Evolutionary conservation across 2,113 vertebrate genomes (phyloP).

Genomic region (Haemorhous mexicanus): DNA sequence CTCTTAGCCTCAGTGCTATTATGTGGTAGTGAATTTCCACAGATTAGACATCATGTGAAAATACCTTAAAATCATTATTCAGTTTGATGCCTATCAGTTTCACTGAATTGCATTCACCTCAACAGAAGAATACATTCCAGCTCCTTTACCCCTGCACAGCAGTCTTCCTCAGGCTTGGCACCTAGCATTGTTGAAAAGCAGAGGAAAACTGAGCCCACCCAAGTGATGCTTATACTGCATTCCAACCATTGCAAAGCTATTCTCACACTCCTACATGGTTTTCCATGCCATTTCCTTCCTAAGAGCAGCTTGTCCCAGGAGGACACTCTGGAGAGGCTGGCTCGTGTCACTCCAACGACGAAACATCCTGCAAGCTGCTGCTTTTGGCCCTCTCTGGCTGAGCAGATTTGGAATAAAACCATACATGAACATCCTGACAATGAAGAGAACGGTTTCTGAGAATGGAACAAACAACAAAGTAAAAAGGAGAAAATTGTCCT

Average conservation of each 20-base stretch:
- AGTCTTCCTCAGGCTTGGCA: slow-evolving; percentile 53
- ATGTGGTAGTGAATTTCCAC: slow-evolving; percentile 63
- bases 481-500: background rate
- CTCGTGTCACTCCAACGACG: background rate
- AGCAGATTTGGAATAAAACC: background rate
- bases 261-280: background rate
- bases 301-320: slow-evolving; percentile 1
- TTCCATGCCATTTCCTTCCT: background rate
- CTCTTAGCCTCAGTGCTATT: slow-evolving; percentile 43
- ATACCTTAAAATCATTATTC: slow-evolving; percentile 61
- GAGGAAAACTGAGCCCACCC: slow-evolving; percentile 56
- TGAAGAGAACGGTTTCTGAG: accelerated
- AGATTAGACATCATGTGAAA: slow-evolving; percentile 66
- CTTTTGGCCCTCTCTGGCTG: background rate
- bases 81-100: slow-evolving; percentile 64
- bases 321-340: background rate
- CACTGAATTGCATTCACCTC: slow-evolving; percentile 44
- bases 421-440: background rate
- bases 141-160: background rate
- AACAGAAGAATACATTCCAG: slow-evolving; percentile 37
- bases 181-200: background rate
- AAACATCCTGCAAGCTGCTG: background rate
- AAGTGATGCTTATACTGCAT: slow-evolving; percentile 41
- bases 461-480: background rate
- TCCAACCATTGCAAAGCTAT: slow-evolving; percentile 8